These are phyloP conservation scores for Trachemys scripta DNA, from an alignment of 2,113 vertebrate species.

Conservation along the genomic window DNA sequence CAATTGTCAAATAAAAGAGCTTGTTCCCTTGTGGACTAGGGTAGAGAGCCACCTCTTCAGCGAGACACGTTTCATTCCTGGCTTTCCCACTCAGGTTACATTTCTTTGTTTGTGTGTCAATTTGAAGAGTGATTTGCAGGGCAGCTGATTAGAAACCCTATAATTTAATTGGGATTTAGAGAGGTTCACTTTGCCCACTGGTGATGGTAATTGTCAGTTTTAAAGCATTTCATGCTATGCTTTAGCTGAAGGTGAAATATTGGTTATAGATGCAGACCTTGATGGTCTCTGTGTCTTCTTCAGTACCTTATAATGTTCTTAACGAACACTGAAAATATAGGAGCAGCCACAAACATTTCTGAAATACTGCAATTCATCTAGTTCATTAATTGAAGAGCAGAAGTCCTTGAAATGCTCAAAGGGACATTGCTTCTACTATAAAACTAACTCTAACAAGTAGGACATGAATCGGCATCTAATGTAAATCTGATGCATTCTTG, in stretches of 20 bases:
- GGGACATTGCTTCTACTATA: background rate
- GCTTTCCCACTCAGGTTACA: background rate
- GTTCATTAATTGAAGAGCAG: accelerated
- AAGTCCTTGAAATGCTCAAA: accelerated
- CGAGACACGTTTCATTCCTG: too few relatives aligned
- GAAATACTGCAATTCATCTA: accelerated
- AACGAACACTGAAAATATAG: accelerated
- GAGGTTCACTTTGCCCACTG: accelerated
- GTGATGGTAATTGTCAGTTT: accelerated
- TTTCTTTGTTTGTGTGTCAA: background rate
- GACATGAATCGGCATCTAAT: background rate
- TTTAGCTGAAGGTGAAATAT: accelerated
- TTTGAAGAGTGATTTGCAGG: background rate
- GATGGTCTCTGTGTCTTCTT: background rate
- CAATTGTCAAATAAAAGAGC: background rate
- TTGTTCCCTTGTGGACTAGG: background rate
- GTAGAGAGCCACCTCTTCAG: background rate
- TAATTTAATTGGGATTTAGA: background rate
- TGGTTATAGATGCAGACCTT: background rate
- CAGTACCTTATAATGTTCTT: background rate
- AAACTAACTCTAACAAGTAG: background rate
- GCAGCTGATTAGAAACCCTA: background rate
- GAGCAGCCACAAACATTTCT: background rate
- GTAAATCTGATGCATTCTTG: background rate
- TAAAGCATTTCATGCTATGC: background rate